phyloP scores from a whole-genome alignment of 2,888 invertebrate genomes.

The Epicampocera succincta region DNA sequence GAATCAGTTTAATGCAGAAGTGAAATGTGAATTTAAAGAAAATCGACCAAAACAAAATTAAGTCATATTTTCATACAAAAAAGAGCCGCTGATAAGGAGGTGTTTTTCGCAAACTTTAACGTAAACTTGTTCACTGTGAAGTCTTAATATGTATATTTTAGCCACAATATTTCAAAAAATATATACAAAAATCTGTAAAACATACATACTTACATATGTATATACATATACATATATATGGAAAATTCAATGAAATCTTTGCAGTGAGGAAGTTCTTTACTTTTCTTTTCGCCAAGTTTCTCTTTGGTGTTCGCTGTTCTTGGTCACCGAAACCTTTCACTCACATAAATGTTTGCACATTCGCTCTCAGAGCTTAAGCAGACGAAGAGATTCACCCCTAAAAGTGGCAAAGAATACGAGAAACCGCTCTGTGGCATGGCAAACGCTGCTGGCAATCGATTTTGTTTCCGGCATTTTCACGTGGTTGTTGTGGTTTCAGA shows the following conservation, averaged over 20 bases:
- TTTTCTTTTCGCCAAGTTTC: slow-evolving; percentile 4
- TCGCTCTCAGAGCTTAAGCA: slow-evolving; percentile 3
- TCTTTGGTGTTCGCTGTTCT: slow-evolving; percentile 15
- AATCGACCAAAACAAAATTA: background rate
- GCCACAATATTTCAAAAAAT: too few relatives aligned
- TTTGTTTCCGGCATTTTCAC: slow-evolving; percentile 81
- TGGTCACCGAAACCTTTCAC: slow-evolving; percentile 1
- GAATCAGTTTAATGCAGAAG: slow-evolving; percentile 11
- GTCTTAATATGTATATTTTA: too few relatives aligned
- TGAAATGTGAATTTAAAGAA: slow-evolving; percentile 17
- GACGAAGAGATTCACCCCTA: slow-evolving; percentile 46
- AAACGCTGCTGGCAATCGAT: slow-evolving; percentile 76
- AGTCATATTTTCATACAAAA: too few relatives aligned
- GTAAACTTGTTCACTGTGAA: too few relatives aligned
- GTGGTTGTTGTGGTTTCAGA: slow-evolving; percentile 73
- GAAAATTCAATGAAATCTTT: background rate
- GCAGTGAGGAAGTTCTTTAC: background rate
- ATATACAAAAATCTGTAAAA: too few relatives aligned
- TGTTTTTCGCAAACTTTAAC: too few relatives aligned
- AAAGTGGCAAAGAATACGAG: slow-evolving; percentile 18
- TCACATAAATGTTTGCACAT: background rate
- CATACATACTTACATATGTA: too few relatives aligned
- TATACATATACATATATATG: background rate
- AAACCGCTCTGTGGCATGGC: slow-evolving; percentile 58
- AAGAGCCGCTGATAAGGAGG: too few relatives aligned